phyloP scores from a whole-genome alignment of 2,113 vertebrate species.

The Chloropsis hardwickii region DNA sequence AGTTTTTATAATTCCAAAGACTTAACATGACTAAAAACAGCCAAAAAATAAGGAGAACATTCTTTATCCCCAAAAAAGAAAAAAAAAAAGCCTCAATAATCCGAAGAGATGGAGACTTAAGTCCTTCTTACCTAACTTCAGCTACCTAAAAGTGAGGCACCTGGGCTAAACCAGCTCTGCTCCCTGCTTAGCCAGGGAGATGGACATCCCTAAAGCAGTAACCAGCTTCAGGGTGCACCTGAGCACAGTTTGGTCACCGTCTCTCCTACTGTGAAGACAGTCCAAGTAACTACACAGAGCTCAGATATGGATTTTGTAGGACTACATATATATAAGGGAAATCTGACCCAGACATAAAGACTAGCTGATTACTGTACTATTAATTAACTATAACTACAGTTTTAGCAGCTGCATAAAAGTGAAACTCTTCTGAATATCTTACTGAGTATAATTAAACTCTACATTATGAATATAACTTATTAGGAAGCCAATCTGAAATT shows the following conservation, averaged over 20 bases:
- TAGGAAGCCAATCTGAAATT: not conserved
- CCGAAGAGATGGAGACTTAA: not conserved
- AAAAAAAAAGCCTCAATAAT: not conserved
- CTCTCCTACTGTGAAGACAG: not conserved
- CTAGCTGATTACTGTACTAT: not conserved
- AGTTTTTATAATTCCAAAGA: not conserved
- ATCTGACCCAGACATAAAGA: not conserved
- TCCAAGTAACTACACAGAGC: not conserved
- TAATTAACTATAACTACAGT: not conserved
- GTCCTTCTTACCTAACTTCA: not conserved
- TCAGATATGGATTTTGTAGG: not conserved
- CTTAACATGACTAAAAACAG: not conserved
- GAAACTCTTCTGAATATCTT: not conserved
- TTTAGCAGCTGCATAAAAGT: constrained; percentile 7
- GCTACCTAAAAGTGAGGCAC: not conserved
- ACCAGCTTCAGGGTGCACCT: too few relatives aligned
- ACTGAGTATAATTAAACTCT: not conserved
- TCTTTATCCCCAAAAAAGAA: not conserved
- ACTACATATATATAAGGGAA: not conserved
- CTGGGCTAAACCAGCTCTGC: not conserved
- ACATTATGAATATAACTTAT: not conserved
- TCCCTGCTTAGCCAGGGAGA: not conserved
- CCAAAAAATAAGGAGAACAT: not conserved
- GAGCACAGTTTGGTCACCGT: not conserved
- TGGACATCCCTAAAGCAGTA: not conserved